Percentiles rank a stretch among this genome's conserved stretches.
These are phyloP conservation scores for Palloptera scutellata DNA, from an alignment of 2,888 invertebrate genomes.

Conservation along the genomic window DNA sequence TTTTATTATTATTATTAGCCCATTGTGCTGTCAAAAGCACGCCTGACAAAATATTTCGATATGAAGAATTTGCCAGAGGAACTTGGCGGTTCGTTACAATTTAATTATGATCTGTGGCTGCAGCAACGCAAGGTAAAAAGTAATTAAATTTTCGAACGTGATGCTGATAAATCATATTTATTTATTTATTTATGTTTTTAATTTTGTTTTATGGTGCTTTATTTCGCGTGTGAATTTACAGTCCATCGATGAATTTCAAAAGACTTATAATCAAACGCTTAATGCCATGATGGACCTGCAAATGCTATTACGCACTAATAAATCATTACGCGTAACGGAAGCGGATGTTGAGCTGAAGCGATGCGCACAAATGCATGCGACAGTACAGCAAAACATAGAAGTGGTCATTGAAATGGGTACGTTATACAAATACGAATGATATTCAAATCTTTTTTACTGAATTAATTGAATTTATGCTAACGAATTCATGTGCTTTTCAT, in stretches of 20 bases:
- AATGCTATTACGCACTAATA: constrained; percentile 67
- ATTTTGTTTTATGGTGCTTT: background rate
- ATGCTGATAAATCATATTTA: constrained; percentile 1
- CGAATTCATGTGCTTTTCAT: background rate
- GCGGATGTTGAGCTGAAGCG: constrained; percentile 68
- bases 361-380: constrained; percentile 67
- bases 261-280: constrained; percentile 69
- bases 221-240: constrained; percentile 50
- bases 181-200: background rate
- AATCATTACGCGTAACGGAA: constrained; percentile 67
- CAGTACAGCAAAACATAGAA: constrained; percentile 65
- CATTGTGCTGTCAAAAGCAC: constrained; percentile 73
- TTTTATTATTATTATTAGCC: constrained; percentile 66
- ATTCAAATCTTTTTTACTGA: too few relatives aligned
- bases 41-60: constrained; percentile 75
- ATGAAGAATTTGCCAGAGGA: constrained; percentile 75
- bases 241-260: constrained; percentile 75
- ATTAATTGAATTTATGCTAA: too few relatives aligned
- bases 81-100: constrained; percentile 75
- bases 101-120: constrained; percentile 79
- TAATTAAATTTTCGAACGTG: background rate
- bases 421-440: constrained; percentile 30
- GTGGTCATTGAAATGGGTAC: constrained; percentile 66
- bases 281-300: constrained; percentile 71
- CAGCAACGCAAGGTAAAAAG: constrained; percentile 75